phyloP scores from a whole-genome alignment of 2,888 invertebrate genomes.

The Disparrhopalites patrizii region DNA sequence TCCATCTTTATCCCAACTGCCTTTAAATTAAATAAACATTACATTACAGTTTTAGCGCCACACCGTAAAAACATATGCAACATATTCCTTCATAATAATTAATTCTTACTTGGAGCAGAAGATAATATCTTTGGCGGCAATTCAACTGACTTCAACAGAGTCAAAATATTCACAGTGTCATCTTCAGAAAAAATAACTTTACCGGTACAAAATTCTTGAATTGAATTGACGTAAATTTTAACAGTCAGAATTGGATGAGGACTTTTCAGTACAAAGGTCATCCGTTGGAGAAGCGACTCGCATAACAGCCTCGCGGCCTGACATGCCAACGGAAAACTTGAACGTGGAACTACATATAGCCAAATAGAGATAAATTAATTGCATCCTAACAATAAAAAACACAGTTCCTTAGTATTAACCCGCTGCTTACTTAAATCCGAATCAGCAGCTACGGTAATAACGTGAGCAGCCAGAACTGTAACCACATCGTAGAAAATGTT shows the following conservation, averaged over 20 bases:
- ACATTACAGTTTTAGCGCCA: neutral
- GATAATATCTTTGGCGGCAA: slow-evolving; percentile 44
- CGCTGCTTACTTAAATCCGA: slow-evolving; percentile 40
- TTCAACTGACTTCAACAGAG: slow-evolving; percentile 43
- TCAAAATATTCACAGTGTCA: slow-evolving; percentile 42
- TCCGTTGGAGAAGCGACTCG: slow-evolving; percentile 41
- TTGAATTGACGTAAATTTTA: slow-evolving; percentile 42
- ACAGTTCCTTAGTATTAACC: neutral
- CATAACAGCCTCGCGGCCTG: slow-evolving; percentile 43
- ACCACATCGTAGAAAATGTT: slow-evolving; percentile 47
- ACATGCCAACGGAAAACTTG: slow-evolving; percentile 44
- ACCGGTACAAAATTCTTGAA: slow-evolving; percentile 47
- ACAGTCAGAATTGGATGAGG: slow-evolving; percentile 44
- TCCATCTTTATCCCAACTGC: slow-evolving; percentile 47
- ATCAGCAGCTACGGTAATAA: slow-evolving; percentile 39
- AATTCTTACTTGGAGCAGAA: slow-evolving; percentile 40
- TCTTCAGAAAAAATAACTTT: slow-evolving; percentile 41
- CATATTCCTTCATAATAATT: slow-evolving; percentile 5
- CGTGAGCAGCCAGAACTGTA: slow-evolving; percentile 42
- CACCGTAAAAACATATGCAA: neutral
- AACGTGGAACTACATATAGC: slow-evolving; percentile 38
- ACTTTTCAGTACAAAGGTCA: slow-evolving; percentile 37
- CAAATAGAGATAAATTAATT: too few species aligned
- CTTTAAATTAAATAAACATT: slow-evolving; percentile 20
- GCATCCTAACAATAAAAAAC: too few species aligned